These are phyloP conservation scores for Alcis repandata DNA, from an alignment of 2,888 invertebrate species.

Conservation along the genomic window DNA sequence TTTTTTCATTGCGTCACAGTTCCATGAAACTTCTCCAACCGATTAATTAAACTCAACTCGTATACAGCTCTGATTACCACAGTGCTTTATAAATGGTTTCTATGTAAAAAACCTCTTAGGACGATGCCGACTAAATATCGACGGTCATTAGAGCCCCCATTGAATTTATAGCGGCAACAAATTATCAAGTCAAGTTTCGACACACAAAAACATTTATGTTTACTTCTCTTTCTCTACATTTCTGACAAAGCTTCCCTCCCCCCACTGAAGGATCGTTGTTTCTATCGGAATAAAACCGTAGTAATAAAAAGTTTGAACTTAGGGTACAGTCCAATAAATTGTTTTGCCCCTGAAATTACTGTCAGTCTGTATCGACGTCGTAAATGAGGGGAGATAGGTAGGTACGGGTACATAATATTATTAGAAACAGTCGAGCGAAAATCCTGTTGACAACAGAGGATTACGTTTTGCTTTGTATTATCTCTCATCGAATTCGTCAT, in stretches of 20 bases:
- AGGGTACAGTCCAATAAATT: constrained; percentile 56
- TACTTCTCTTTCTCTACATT: constrained; percentile 49
- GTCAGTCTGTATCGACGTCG: constrained; percentile 46
- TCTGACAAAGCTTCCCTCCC: constrained; percentile 47
- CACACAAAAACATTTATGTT: constrained; percentile 50
- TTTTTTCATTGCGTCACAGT: constrained; percentile 51
- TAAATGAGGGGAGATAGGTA: constrained; percentile 30
- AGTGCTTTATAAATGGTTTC: constrained; percentile 55
- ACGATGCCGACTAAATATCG: constrained; percentile 55
- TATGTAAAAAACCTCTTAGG: constrained; percentile 54
- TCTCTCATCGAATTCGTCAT: constrained; percentile 67
- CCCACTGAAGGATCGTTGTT: constrained; percentile 44
- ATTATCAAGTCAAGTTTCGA: constrained; percentile 55
- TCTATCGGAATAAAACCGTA: constrained; percentile 51
- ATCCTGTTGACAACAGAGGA: constrained; percentile 20
- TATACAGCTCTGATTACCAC: constrained; percentile 57
- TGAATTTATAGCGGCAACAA: constrained; percentile 61
- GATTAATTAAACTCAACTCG: constrained; percentile 54
- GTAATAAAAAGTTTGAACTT: constrained; percentile 59
- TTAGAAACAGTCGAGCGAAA: constrained; percentile 38
- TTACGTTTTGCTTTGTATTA: constrained; percentile 50
- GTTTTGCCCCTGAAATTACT: constrained; percentile 51
- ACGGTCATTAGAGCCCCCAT: constrained; percentile 57
- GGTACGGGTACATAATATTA: constrained; percentile 9
- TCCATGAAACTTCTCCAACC: constrained; percentile 53